Evolutionary conservation across 2,888 invertebrate species (phyloP), one percentile per base, ranked within the genome.

Genomic region (Chloroclysta siterata): DNA sequence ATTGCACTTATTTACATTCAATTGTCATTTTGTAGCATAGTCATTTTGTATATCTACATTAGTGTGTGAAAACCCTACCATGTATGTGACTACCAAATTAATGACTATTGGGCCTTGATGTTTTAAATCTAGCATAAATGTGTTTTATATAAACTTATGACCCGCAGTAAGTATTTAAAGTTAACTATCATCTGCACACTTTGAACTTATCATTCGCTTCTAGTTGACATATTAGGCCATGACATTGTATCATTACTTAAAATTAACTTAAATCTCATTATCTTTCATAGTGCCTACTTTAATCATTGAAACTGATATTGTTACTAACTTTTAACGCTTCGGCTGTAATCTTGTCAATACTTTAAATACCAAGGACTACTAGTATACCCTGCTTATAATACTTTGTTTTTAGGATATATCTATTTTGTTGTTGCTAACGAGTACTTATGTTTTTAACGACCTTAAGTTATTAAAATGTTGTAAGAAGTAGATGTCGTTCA

Each of bases 191-290:
- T 53, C 29, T 51, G 51, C 36, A 46, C 42, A 17, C 41, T 61
- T 58, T 61, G 66, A 66, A 66, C 70, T 69, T 71, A 62, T 70
- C 71, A 71, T 72, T 47, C 72, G 74, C 80, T 77, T 58, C 33
- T 75, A 60, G 67, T 73, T 69, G 64, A 75, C 69, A 63, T 69
- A 66, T 66, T 67, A 73, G 72, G 79, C 75, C 78, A 76, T 77
- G 76, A 75, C 73, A 73, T 75, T 65, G 59, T 63, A 72, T 63
- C 60, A 68, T 50, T 48, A 52, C 36, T 17, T 60, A 17, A 46
- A 47, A 39, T 39, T 33, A 59, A 39, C 15, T 47, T 51, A 41
- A 47, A 65, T 58, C 63, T 59, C 52, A 56, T 54, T 44, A 48
- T 46, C 41, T 53, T 17, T 29, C 44, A 57, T 41, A 52, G 54